Evolutionary conservation across 2,113 vertebrate species (phyloP), one percentile per base, ranked within the genome.

Genomic region (Pterocles burchelli): DNA sequence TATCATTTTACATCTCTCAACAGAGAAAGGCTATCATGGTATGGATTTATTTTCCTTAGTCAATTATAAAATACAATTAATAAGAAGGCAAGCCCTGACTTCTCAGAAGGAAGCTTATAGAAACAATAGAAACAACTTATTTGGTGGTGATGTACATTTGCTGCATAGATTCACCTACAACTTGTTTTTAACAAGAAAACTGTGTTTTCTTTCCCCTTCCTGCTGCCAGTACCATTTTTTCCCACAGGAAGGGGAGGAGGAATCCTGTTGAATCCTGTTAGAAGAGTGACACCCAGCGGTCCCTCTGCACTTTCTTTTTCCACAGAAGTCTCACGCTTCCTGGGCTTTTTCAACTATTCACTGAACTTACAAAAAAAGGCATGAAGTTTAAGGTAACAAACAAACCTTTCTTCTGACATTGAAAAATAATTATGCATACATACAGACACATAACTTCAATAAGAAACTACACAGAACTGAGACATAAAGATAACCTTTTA

Each of bases 181-280:
- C 9, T 46, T 26, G 9, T 26, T 89, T 80, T 59, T 57, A 25
- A 54, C 52, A 83, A 52, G 21, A 52, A 43, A 85, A 65, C 13
- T 0, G 4, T 45, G n/a, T 29, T 55, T 59, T 46, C 5, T 49
- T 59, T n/a, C 54, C n/a, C 31, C 28, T 63, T 13, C 10, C 13
- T 34, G 13, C 20, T 24, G 45, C 20, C 0, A 1, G 26, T 25
- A 43, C 38, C 34, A 14, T 17, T 77, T 77, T 62, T 9, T 21
- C 33, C 4, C 12, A 3, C 1, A 49, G 28, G 4, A 13, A 12
- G 3, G 1, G 34, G 17, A 43, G 6, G 17, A 65, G 11, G 62
- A 81, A 65, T 38, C 8, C 77, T 49, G 31, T 24, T 28, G 62
- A 81, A 65, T 38, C 8, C 77, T 49, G 28, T 24, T 28, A 11